phyloP scores from a whole-genome alignment of 2,797 vertebrate species.

The Poeciliopsis presidionis region DNA sequence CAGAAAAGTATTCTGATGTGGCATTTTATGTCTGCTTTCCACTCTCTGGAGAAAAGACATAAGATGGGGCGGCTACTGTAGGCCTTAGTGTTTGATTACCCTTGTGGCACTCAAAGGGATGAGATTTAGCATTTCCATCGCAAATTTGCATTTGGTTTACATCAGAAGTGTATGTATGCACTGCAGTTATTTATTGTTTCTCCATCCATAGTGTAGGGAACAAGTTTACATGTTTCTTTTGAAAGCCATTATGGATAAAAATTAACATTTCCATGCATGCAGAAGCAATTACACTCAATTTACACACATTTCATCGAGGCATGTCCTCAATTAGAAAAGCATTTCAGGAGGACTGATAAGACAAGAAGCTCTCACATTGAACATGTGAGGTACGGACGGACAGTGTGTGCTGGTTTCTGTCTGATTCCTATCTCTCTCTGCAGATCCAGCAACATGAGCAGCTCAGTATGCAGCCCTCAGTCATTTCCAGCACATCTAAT shows the following conservation, averaged over 20 bases:
- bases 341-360: slow-evolving; percentile 73
- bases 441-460: slow-evolving; percentile 40
- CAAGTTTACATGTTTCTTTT: slow-evolving; percentile 73
- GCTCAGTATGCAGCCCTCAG: slow-evolving; percentile 51
- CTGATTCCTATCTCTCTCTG: slow-evolving; percentile 71
- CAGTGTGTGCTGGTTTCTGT: slow-evolving; percentile 44
- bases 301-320: slow-evolving; percentile 78
- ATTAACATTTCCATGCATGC: slow-evolving; percentile 80
- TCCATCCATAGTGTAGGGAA: slow-evolving; percentile 64
- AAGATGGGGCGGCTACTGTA: slow-evolving; percentile 43
- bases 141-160: slow-evolving; percentile 73
- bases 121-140: slow-evolving; percentile 60
- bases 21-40: slow-evolving; percentile 64
- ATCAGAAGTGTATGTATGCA: slow-evolving; percentile 45
- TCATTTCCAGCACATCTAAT: slow-evolving; percentile 74
- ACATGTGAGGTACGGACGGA: slow-evolving; percentile 74
- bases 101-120: slow-evolving; percentile 58
- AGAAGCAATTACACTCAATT: slow-evolving; percentile 84
- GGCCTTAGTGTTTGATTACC: slow-evolving; percentile 68
- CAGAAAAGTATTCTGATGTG: slow-evolving; percentile 67
- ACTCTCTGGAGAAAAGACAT: slow-evolving; percentile 64
- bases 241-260: slow-evolving; percentile 75
- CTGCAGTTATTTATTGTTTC: slow-evolving; percentile 72
- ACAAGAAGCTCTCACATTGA: slow-evolving; percentile 60
- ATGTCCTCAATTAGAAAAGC: slow-evolving; percentile 79